Evolutionary conservation across 2,888 invertebrate genomes (phyloP), one percentile per base, ranked within the genome.

Genomic region (Heteromyza rotundicornis): DNA sequence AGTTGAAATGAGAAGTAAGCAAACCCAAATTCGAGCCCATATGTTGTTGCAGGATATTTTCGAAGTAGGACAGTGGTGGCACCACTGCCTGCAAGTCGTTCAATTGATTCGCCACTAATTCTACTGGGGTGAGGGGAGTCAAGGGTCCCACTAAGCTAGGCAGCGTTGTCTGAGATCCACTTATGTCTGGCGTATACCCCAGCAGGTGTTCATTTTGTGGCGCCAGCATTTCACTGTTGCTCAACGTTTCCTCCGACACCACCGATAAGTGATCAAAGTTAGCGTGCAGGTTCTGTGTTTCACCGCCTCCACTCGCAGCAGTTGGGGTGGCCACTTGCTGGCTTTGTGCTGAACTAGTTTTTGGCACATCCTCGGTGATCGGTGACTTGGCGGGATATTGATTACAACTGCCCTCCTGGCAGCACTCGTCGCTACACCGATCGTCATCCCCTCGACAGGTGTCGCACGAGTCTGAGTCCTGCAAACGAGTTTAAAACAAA

Each of bases 261-360:
- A 92, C 88, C 62, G 90, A 90, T 53, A 92, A 85, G 78, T 91
- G 90, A 81, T 92, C 90, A 82, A 91, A 92, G 59, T 71, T 57
- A 62, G 71, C 68, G 67, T 64, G 24, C n/a, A n/a, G n/a, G n/a
- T n/a, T n/a, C n/a, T n/a, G n/a, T 74, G 64, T 57, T 3, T 7
- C 40, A 40, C 40, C 16, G 14, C 49, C n/a, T 12, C 62, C 61
- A 44, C 27, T 55, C n/a, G 50, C 14, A 47, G 58, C 36, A 19
- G 12, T 0, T 10, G 51, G 17, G 54, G 27, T 36, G 20, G 24
- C 51, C 58, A 36, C 32, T 47, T 63, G 36, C 50, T 63, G 52
- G 59, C 3, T 19, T 19, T 19, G 47, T 8, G 20, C 5, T 7
- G 20, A 19, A 24, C 52, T 36, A 54, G 16, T 22, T 53, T 17